Conservation (phyloP, 2,113 vertebrate species). For the Dasyurus viverrinus region DNA sequence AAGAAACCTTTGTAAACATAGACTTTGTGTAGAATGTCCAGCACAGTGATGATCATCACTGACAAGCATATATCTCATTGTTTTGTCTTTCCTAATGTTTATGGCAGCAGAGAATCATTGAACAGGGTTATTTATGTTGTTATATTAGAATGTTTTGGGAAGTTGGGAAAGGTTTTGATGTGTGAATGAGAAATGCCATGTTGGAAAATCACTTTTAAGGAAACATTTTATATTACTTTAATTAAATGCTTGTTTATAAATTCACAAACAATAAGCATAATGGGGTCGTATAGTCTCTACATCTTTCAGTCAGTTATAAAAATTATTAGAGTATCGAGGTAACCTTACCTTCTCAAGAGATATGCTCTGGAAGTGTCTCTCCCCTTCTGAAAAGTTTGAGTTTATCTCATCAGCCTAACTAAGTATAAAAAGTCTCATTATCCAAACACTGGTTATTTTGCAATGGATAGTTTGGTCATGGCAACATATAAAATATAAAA, state of each 20-base stretch:
- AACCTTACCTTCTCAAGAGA: neutral
- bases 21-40: neutral
- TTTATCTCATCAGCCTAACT: neutral
- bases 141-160: neutral
- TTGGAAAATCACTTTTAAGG: neutral
- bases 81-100: neutral
- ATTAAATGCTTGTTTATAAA: neutral
- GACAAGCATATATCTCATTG: neutral
- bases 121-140: neutral
- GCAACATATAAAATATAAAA: neutral
- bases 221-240: neutral
- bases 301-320: neutral
- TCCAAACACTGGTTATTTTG: neutral
- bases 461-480: neutral
- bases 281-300: neutral
- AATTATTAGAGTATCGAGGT: neutral
- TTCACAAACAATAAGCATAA: neutral
- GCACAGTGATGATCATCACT: neutral
- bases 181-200: neutral
- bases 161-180: neutral
- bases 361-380: neutral
- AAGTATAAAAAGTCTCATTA: neutral
- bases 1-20: neutral
- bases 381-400: neutral
- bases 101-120: neutral